A percentile compares a stretch with the other conserved stretches of the same genome.
These are phyloP conservation scores for Cantharis lateralis DNA, from an alignment of 2,888 invertebrate species.

Conservation along the genomic window DNA sequence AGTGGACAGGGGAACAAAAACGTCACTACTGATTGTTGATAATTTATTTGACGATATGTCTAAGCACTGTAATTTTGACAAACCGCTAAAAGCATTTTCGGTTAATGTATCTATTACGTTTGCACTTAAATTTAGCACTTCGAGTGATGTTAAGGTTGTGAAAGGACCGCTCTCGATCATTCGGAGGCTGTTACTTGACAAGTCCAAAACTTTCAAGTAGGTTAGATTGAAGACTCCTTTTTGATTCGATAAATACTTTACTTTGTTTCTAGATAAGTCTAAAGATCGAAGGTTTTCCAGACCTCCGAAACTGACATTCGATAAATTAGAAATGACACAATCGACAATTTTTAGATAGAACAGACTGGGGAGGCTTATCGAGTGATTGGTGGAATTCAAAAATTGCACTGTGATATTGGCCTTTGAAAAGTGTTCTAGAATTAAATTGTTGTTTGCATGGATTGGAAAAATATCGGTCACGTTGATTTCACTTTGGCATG, in stretches of 20 bases:
- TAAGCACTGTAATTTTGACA: constrained; percentile 67
- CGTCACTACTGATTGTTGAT: constrained; percentile 59
- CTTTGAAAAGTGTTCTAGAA: neutral
- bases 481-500: constrained; percentile 4
- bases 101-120: constrained; percentile 66
- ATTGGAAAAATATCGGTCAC: neutral
- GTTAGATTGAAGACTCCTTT: constrained; percentile 42
- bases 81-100: constrained; percentile 64
- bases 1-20: constrained; percentile 63
- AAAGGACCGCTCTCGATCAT: constrained; percentile 61
- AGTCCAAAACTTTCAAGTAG: constrained; percentile 62
- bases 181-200: constrained; percentile 64
- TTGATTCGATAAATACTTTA: constrained; percentile 36
- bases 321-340: constrained; percentile 27
- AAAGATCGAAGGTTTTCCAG: constrained; percentile 36
- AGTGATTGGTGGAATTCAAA: constrained; percentile 32
- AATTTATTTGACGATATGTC: constrained; percentile 74
- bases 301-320: constrained; percentile 31
- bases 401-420: neutral
- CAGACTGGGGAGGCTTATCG: constrained; percentile 33
- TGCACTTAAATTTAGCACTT: constrained; percentile 66
- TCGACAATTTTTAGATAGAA: constrained; percentile 26
- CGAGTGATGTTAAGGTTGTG: constrained; percentile 61
- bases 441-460: neutral
- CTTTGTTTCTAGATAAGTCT: constrained; percentile 40